Conservation (phyloP, 2,113 vertebrate species). For the Pimephales promelas region DNA sequence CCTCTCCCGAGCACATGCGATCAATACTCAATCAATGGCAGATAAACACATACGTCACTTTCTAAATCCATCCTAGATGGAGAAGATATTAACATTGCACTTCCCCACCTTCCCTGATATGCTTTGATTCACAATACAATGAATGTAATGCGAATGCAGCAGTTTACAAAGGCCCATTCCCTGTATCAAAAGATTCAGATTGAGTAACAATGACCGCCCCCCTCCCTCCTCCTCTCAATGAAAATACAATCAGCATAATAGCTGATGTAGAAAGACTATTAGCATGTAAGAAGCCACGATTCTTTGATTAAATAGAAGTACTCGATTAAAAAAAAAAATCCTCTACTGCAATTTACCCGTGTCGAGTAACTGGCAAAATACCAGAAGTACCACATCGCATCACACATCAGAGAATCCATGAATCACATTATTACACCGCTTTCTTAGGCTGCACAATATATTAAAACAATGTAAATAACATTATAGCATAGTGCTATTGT, state of each 20-base stretch:
- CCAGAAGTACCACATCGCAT: too few relatives aligned
- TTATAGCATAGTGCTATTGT: too few relatives aligned
- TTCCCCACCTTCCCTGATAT: slow-evolving; percentile 1
- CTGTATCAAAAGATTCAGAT: slow-evolving; percentile 16
- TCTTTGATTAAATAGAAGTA: too few relatives aligned
- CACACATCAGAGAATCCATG: too few relatives aligned
- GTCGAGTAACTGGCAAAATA: too few relatives aligned
- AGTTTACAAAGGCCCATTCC: slow-evolving; percentile 33
- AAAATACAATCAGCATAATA: slow-evolving; percentile 29
- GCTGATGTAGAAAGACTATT: slow-evolving; percentile 1
- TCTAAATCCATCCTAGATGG: slow-evolving; percentile 46
- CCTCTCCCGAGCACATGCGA: slow-evolving; percentile 33
- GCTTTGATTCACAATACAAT: slow-evolving; percentile 28
- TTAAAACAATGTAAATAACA: too few relatives aligned
- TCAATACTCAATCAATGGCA: slow-evolving; percentile 55
- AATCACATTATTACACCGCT: too few relatives aligned
- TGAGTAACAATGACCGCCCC: too few relatives aligned
- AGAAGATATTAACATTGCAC: slow-evolving; percentile 52
- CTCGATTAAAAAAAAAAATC: too few relatives aligned
- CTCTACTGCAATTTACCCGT: too few relatives aligned
- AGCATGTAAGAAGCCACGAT: not conserved
- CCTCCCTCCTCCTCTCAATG: too few relatives aligned
- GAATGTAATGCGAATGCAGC: slow-evolving; percentile 6
- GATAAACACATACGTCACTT: slow-evolving; percentile 53
- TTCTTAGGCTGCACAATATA: too few relatives aligned